Evolutionary conservation across 1,140 invertebrate genomes (phyloP), one percentile per base, ranked within the genome.

Genomic region (Papilio glaucus): DNA sequence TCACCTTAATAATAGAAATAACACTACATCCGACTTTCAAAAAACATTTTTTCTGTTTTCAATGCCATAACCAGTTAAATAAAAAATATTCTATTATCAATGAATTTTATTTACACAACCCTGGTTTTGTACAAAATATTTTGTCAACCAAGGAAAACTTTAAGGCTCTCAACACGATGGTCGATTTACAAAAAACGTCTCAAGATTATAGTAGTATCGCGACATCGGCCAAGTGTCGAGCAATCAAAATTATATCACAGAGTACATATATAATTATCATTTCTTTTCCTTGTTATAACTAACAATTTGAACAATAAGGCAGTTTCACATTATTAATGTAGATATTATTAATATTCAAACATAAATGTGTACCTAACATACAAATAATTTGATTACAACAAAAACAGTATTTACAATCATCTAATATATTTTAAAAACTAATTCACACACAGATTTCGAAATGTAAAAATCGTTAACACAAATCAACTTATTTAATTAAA

Each of bases 101-200:
- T 81, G 81, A 77, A 81, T 76, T 88, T 90, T 88, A 87, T 89
- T 89, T 83, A 86, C 85, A 83, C 85, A 83, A 77, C 78, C 69
- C 77, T 75, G 75, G 62, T 74, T 77, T 81, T 74, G 67, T 78
- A 81, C 79, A 85, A 83, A 83, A 79, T 74, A 82, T 60, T n/a
- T 72, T 74, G 72, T 74, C 69, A 78, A 81, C 77, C 75, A 81
- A 79, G 72, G 72, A 80, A 83, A 83, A 82, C 80, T 77, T 84
- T 26, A 49, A 29, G 67, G 42, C 42, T 24, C 42, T 24, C 37
- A 69, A 53, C 18, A 69, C 29, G 12, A 37, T 53, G 42, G 67
- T 12, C 42, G 45, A 69, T 18, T 68, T 49, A 21, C 38, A 45
- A 38, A 67, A 21, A 33, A 24, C 41, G 39, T 39, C n/a, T 10